These are phyloP conservation scores for Cephalopterus ornatus DNA, from an alignment of 2,113 vertebrate species.

Conservation along the genomic window DNA sequence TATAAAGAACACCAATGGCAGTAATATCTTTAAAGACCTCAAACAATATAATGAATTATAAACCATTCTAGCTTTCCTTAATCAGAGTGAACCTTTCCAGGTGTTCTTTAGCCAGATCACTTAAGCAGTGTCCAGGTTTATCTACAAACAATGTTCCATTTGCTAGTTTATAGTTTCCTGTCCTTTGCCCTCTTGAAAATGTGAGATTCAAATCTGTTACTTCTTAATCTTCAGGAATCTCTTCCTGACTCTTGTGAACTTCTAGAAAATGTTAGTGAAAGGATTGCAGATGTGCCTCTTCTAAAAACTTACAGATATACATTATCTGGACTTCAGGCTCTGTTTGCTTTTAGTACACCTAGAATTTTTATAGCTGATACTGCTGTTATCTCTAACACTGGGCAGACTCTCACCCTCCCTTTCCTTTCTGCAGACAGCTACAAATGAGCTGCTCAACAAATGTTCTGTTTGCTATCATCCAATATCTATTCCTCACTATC, in stretches of 20 bases:
- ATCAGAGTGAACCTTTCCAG: conserved; percentile 14
- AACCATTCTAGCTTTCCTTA: background rate
- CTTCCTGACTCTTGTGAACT: background rate
- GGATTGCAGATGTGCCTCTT: background rate
- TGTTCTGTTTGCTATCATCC: conserved; percentile 24
- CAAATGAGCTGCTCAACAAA: conserved; percentile 54
- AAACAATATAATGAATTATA: background rate
- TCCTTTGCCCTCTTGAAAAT: conserved; percentile 4
- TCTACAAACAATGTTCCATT: conserved; percentile 55
- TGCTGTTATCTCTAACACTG: conserved; percentile 20
- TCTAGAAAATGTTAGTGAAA: conserved; percentile 16
- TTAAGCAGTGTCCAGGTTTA: conserved; percentile 22
- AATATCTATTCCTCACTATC: background rate
- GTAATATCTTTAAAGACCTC: background rate
- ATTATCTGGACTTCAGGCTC: background rate
- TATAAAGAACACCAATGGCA: background rate
- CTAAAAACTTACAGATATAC: background rate
- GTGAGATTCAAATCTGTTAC: background rate
- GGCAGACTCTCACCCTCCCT: background rate
- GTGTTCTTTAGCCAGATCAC: conserved; percentile 36
- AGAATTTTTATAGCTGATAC: conserved; percentile 14
- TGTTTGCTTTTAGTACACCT: conserved; percentile 10
- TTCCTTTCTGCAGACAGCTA: conserved; percentile 41
- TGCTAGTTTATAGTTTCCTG: conserved; percentile 42
- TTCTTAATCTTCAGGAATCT: conserved; percentile 23